Base-by-base conservation (phyloP, 2,797 vertebrate species). In the Gymnothorax javanicus region DNA sequence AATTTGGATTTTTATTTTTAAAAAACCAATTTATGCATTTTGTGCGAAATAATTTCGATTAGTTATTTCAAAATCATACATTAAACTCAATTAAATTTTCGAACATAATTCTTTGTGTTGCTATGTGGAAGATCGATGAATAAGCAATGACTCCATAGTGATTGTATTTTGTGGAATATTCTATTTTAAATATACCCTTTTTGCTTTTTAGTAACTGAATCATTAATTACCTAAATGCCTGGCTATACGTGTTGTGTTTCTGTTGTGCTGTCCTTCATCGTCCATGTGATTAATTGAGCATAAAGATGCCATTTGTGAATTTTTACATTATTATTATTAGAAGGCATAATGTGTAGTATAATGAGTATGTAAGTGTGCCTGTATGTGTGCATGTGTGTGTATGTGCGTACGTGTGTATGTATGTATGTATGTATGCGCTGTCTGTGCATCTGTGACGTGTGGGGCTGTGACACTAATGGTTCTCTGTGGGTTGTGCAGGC, bases 401-500 rank as follows among this genome's bases (percentile, higher is more conserved):
- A 43, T 13, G 5, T 75, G 73, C 5, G 73, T 77, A 15, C 17
- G 12, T 50, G 33, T 17, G 33, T 0, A 5, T 25, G 7, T 25
- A 25, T 25, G 67, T 27, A 25, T 27, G 67, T 71, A 25, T 11
- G 17, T 64, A 4, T 73, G 33, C 83, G 33, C 33, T 43, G 33
- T 43, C 33, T 43, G 33, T 43, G 1, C 33, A 43, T 43, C 33
- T 43, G 33, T 43, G 33, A 5, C 62, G n/a, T 67, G 62, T 23
- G 0, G 9, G 27, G 9, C 9, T 1, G 43, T 50, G 3, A 13
- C 79, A 82, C 85, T 92, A 89, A 90, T 93, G 88, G 93, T 94
- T 89, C 90, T 94, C 89, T 90, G 91, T 13, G 27, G 71, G 33
- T 33, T 93, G 93, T 91, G 4, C 91, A 99, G 98, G 97, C 94